Evolutionary conservation across 2,888 invertebrate species (phyloP).

Genomic region (Belgica antarctica): DNA sequence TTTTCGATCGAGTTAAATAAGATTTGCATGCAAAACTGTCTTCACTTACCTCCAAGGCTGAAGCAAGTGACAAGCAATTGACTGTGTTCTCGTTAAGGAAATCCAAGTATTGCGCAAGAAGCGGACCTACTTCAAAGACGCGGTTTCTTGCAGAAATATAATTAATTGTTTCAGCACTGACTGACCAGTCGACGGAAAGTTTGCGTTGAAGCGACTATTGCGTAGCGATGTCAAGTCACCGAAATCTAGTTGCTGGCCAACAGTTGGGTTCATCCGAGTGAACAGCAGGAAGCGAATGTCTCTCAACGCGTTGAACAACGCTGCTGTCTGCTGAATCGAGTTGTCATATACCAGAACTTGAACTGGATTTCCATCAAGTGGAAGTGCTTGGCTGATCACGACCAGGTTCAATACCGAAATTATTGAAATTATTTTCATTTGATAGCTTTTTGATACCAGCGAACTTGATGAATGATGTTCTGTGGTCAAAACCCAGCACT

Average conservation of each 20-base stretch:
- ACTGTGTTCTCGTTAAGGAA: background rate
- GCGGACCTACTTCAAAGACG: constrained; percentile 48
- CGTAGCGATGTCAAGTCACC: background rate
- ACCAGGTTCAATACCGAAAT: too few species aligned
- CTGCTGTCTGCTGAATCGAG: background rate
- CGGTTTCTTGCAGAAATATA: constrained; percentile 59
- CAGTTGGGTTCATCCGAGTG: constrained; percentile 46
- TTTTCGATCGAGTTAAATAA: too few species aligned
- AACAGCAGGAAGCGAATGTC: constrained; percentile 55
- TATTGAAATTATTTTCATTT: too few species aligned
- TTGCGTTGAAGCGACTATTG: background rate
- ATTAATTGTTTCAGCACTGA: constrained; percentile 59
- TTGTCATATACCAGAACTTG: too few species aligned
- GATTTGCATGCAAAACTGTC: too few species aligned
- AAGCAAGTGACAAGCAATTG: background rate
- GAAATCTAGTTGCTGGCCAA: background rate
- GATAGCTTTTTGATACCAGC: too few species aligned
- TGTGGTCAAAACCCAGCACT: too few species aligned
- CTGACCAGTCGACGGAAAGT: constrained; percentile 61
- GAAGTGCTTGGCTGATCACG: too few species aligned
- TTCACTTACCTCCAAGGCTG: constrained; percentile 13
- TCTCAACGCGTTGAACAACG: constrained; percentile 43
- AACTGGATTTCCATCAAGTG: too few species aligned
- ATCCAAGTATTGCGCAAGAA: constrained; percentile 47
- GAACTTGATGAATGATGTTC: too few species aligned